A percentile compares a stretch with the other conserved stretches of the same genome.
Conservation (phyloP, 2,888 invertebrate genomes). For the Pseudolycoriella hygida region DNA sequence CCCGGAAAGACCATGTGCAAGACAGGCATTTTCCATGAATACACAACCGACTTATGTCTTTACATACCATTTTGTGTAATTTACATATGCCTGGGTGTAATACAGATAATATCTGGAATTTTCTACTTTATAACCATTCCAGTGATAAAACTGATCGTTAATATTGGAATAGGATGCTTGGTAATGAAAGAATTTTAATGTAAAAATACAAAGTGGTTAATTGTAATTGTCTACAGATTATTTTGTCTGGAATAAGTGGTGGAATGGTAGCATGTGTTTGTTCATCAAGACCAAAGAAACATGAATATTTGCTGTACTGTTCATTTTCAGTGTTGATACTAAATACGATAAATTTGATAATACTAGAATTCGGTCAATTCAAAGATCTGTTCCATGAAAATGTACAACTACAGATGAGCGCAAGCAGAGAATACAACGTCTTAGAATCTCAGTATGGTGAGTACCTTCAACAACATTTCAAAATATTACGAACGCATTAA, state of each 20-base stretch:
- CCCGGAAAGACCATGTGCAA: too few species aligned
- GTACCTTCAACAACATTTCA: neutral
- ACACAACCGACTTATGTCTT: conserved; percentile 12
- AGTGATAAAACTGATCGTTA: conserved; percentile 30
- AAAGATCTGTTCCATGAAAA: conserved; percentile 5
- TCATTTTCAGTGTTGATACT: conserved; percentile 19
- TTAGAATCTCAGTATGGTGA: conserved; percentile 3
- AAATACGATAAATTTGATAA: conserved; percentile 17
- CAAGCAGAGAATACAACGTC: conserved; percentile 1
- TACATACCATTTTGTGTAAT: conserved; percentile 32
- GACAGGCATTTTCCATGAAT: neutral
- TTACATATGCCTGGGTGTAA: conserved; percentile 31
- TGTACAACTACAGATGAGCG: neutral
- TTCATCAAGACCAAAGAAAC: conserved; percentile 26
- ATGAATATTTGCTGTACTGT: conserved; percentile 31
- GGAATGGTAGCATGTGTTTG: conserved; percentile 32
- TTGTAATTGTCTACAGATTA: conserved; percentile 22
- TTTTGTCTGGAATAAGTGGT: conserved; percentile 30
- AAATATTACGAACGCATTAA: neutral
- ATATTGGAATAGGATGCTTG: conserved; percentile 33
- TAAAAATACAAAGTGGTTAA: too few species aligned
- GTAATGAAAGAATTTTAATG: conserved; percentile 20
- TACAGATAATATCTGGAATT: conserved; percentile 33
- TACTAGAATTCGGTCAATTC: conserved; percentile 6
- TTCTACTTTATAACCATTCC: conserved; percentile 34